phyloP scores from a whole-genome alignment of 2,113 vertebrate genomes.

The Shinisaurus crocodilurus region DNA sequence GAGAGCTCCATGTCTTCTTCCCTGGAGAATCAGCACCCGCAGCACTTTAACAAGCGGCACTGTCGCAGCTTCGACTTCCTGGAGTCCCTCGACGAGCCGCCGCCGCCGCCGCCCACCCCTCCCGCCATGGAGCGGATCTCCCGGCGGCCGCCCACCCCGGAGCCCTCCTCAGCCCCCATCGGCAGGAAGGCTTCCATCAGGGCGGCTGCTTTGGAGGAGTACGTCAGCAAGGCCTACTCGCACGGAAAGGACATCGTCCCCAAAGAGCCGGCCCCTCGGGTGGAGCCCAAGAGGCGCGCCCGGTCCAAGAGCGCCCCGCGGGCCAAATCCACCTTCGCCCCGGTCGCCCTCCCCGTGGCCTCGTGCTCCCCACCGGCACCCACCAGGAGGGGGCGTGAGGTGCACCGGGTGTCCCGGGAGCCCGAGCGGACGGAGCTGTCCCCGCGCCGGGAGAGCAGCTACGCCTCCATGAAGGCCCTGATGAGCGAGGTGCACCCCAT shows the following conservation, averaged over 20 bases:
- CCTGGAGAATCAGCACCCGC: conserved; percentile 76
- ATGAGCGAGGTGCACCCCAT: conserved; percentile 95
- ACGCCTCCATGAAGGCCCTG: conserved; percentile 79
- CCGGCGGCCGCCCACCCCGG: conserved; percentile 75
- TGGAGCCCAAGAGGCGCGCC: conserved; percentile 82
- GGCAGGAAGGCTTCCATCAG: conserved; percentile 78
- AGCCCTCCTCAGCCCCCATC: conserved; percentile 35
- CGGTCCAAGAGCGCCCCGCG: conserved; percentile 91
- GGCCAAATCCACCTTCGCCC: conserved; percentile 82
- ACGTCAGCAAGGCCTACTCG: conserved; percentile 69
- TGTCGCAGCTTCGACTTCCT: conserved; percentile 96
- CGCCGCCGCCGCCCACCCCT: conserved; percentile 40
- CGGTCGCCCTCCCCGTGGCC: conserved; percentile 83
- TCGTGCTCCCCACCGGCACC: conserved; percentile 63
- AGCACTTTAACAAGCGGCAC: conserved; percentile 94
- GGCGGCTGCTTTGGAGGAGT: conserved; percentile 70
- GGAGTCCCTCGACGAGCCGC: conserved; percentile 89
- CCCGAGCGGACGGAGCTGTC: conserved; percentile 78
- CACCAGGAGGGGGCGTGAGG: conserved; percentile 79
- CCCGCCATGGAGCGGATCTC: no score
- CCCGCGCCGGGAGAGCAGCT: conserved; percentile 78
- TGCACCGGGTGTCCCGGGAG: conserved; percentile 73
- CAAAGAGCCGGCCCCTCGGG: conserved; percentile 70
- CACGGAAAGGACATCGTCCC: conserved; percentile 75
- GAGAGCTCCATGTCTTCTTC: conserved; percentile 87